Base-by-base conservation (phyloP, 1,140 invertebrate species). In the Bathynomus jamesi region DNA sequence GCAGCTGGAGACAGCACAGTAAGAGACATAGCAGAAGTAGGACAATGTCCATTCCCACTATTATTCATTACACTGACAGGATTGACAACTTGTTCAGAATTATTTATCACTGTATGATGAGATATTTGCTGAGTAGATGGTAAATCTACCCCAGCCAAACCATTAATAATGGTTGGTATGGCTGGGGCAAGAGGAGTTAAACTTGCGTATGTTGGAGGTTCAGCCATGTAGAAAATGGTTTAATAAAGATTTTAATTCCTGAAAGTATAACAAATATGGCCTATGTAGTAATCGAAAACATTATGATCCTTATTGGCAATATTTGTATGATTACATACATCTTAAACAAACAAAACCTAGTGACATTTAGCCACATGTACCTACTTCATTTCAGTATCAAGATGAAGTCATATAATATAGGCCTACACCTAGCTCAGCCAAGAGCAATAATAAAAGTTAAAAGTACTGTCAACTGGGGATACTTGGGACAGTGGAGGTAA, bases 131-230 rank as follows among this genome's bases (percentile, higher is more conserved):
- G 73, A 21, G 66, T 65, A 40, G 68, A 69, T 60, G 69, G 72
- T 13, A 77, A 28, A 62, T 77, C 76, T 24, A 77, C 72, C 25
- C 67, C 68, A 24, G 76, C 72, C 70, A 77, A 61, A 25, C 72
- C 76, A 72, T 77, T 77, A 21, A 77, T 74, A 17, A 77, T 74
- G 17, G 76, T 72, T 10, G 76, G 76, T 32, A 73, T 74, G 28
- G 72, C 76, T 21, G 72, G 76, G 7, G 76, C 71, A 13, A 77
- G 61, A 1, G 40, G 40, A 17, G 40, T 53, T 53, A 53, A 53
- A 21, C 72, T 72, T 10, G 76, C 76, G 31, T 77, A 77, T 0
- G 76, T 77, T 8, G 76, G 76, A 4, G 61, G 61, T 27, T 67
- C 64, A n/a, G 64, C 21, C 40, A 53, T 53, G 13, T 3, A 17